Evolutionary conservation across 53 echinoderm and acorn worm species (phyloP).

Genomic region (Holothuria leucospilota): DNA sequence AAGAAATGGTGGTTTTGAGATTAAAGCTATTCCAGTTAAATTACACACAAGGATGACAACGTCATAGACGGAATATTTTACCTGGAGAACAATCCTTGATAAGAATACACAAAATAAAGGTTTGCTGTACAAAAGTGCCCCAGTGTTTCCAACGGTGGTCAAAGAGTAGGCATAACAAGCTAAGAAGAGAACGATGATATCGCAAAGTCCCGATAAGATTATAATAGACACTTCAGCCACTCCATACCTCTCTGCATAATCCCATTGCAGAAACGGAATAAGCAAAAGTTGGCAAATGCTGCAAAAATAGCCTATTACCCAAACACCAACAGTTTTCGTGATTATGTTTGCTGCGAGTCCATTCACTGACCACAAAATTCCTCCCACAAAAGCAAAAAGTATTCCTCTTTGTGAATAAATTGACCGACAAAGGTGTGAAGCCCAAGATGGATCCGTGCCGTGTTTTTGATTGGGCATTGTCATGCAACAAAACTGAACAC

Average conservation of each 20-base stretch:
- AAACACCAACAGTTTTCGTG: not conserved
- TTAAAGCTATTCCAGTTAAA: slow-evolving; percentile 7
- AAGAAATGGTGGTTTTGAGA: slow-evolving; percentile 12
- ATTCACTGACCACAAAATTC: not conserved
- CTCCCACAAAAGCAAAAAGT: no score
- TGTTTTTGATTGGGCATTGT: no score
- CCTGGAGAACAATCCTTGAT: not conserved
- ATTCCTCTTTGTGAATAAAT: no score
- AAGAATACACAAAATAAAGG: slow-evolving; percentile 17
- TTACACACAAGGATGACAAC: not conserved
- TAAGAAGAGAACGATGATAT: not conserved
- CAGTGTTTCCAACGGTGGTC: slow-evolving; percentile 8
- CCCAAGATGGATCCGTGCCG: no score
- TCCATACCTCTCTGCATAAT: not conserved
- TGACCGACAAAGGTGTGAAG: no score
- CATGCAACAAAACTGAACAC: no score
- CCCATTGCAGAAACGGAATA: slow-evolving; percentile 1
- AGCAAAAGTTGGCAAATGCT: not conserved
- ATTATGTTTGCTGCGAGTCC: slow-evolving; percentile 10
- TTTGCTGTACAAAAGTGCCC: slow-evolving; percentile 17
- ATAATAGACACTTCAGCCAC: not conserved
- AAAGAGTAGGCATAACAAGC: not conserved
- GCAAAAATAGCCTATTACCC: not conserved
- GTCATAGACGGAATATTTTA: not conserved
- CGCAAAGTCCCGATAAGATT: not conserved